Evolutionary conservation across 1,140 invertebrate genomes (phyloP).

Genomic region (Atta texana): DNA sequence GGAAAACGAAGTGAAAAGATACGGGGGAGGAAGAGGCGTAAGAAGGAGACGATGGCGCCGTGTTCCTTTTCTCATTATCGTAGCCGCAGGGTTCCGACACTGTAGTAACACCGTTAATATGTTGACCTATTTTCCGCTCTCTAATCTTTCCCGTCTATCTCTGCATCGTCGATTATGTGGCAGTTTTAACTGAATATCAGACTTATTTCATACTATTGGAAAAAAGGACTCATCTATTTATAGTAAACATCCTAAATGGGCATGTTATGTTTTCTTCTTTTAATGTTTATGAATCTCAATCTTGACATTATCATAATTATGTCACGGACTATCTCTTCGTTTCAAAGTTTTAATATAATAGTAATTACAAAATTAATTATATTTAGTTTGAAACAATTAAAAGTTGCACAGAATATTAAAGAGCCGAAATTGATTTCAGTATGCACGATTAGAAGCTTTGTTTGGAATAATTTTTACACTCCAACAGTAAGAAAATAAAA

Average conservation of each 20-base stretch:
- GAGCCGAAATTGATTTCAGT: background rate
- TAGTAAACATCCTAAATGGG: background rate
- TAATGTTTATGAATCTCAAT: background rate
- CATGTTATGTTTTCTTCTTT: background rate
- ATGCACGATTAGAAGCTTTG: background rate
- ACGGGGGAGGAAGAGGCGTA: background rate
- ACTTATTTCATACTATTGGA: background rate
- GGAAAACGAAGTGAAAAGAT: constrained; percentile 17
- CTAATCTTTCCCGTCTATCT: constrained; percentile 38
- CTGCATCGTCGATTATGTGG: constrained; percentile 13
- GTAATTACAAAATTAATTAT: background rate
- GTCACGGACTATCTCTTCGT: background rate
- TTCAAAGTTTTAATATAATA: background rate
- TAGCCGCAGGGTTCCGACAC: constrained; percentile 63
- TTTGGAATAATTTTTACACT: background rate
- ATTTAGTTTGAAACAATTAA: background rate
- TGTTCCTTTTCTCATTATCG: constrained; percentile 74
- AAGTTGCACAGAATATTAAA: background rate
- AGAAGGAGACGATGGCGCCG: constrained; percentile 63
- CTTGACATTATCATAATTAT: no score
- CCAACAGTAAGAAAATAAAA: no score
- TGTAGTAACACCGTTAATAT: constrained; percentile 58
- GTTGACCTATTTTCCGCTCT: constrained; percentile 62
- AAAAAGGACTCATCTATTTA: background rate
- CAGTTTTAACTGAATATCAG: constrained; percentile 13